A percentile compares a stretch with the other conserved stretches of the same genome.
Conservation (phyloP, 2,888 invertebrate species). For the Plutella xylostella region DNA sequence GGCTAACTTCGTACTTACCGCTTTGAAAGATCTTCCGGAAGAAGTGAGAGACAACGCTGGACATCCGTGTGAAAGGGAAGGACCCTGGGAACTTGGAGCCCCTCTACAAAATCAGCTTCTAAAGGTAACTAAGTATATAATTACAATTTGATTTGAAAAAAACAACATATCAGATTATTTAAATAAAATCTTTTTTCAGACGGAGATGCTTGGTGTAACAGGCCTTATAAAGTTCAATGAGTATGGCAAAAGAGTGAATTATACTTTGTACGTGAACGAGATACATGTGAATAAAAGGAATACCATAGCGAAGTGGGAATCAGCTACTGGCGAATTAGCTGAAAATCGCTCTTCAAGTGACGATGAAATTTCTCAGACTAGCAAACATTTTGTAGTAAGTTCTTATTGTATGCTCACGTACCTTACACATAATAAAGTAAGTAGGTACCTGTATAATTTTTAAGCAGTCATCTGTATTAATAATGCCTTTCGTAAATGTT, state of each 20-base stretch:
- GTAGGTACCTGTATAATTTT: not conserved
- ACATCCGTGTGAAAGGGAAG: conserved; percentile 29
- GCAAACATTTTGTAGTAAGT: conserved; percentile 74
- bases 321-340: conserved; percentile 49
- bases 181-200: too few species aligned
- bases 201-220: conserved; percentile 73
- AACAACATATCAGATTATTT: too few species aligned
- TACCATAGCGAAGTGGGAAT: conserved; percentile 46
- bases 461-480: too few species aligned
- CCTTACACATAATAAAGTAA: not conserved
- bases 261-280: conserved; percentile 77
- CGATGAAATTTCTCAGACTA: conserved; percentile 63
- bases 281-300: conserved; percentile 32
- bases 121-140: conserved; percentile 25
- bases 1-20: conserved; percentile 42
- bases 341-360: conserved; percentile 27
- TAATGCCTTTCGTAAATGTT: not conserved
- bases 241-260: conserved; percentile 75
- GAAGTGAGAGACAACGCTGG: conserved; percentile 22
- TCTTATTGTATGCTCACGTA: not conserved
- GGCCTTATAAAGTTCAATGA: conserved; percentile 77
- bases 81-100: conserved; percentile 41
- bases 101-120: conserved; percentile 42
- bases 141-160: not conserved
- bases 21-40: conserved; percentile 28